Evolutionary conservation across 2,113 vertebrate species (phyloP), one percentile per base, ranked within the genome.

Genomic region (Aramus guarauna): DNA sequence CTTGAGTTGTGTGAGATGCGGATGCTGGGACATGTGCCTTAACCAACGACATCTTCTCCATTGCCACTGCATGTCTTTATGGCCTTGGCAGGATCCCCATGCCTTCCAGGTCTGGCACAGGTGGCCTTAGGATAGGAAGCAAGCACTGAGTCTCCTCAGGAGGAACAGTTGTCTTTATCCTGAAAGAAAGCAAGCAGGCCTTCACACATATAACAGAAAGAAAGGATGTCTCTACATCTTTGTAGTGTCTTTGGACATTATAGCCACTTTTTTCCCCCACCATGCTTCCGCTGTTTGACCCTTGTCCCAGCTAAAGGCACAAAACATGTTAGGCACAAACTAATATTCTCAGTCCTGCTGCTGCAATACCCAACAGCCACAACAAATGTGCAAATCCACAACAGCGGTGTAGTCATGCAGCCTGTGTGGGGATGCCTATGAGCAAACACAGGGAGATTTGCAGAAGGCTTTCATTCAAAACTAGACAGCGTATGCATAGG

Each of bases 381-480:
- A 41, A 41, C 39, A 41, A 41, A 41, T 41, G 39, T 83, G 88
- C 39, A 41, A 41, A 95, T 62, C 91, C 79, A 72, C 72, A 58
- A 43, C 73, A 88, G 68, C 83, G 88, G 9, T 58, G 73, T 15
- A 81, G 77, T 76, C 75, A 53, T 3, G 34, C 62, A 81, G 43
- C 17, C 19, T 13, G 83, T 2, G 2, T 32, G 52, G 66, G 56
- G 69, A 81, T 0, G 1, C 1, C 20, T 60, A 11, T 15, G 77
- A 71, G 67, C 80, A 94, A 95, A 94, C 69, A 94, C 36, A 52
- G 34, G 11, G 63, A 50, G 87, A n/a, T 87, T 50, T 79, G 86
- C 73, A 91, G 72, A 67, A 63, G 84, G 59, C 18, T 56, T 86
- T 74, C 34, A 34, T 72, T 81, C 89, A 82, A n/a, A 95, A 41